These are phyloP conservation scores for Corythaixoides concolor DNA, from an alignment of 2,113 vertebrate genomes.

Conservation along the genomic window DNA sequence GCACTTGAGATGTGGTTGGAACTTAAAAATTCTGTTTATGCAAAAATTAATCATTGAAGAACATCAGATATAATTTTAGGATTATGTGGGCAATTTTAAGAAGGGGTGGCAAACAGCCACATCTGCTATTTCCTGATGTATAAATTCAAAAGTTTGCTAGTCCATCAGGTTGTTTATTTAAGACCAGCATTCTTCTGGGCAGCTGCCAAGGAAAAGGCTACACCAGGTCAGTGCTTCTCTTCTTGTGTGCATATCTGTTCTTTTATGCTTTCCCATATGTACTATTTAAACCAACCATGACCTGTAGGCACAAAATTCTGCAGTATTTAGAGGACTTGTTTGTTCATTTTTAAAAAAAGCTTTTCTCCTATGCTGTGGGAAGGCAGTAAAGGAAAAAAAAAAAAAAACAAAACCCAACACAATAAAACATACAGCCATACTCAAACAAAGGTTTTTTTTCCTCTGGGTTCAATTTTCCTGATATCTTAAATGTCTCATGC, in stretches of 20 bases:
- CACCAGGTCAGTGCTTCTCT: not conserved
- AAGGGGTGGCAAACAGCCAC: not conserved
- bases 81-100: slow-evolving; percentile 22
- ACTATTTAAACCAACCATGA: not conserved
- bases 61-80: slow-evolving; percentile 25
- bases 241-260: slow-evolving; percentile 6
- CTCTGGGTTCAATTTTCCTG: slow-evolving; percentile 50
- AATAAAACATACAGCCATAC: not conserved
- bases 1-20: not conserved
- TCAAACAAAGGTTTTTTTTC: slow-evolving; percentile 34
- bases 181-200: not conserved
- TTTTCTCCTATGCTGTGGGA: not conserved
- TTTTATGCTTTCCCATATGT: slow-evolving; percentile 30
- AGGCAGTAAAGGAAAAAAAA: not conserved
- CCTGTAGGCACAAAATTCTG: slow-evolving; percentile 15
- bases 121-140: slow-evolving; percentile 35
- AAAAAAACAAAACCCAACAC: not conserved
- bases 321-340: not conserved
- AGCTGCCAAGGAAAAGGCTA: slow-evolving; percentile 1
- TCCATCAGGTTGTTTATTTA: slow-evolving; percentile 5
- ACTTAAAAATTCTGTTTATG: slow-evolving; percentile 19
- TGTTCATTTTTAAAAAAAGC: not conserved
- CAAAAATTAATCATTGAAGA: slow-evolving; percentile 28
- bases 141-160: slow-evolving; percentile 27
- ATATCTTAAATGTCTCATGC: slow-evolving; percentile 20